phyloP scores from a whole-genome alignment of 2,113 vertebrate genomes.

The Salvelinus namaycush region DNA sequence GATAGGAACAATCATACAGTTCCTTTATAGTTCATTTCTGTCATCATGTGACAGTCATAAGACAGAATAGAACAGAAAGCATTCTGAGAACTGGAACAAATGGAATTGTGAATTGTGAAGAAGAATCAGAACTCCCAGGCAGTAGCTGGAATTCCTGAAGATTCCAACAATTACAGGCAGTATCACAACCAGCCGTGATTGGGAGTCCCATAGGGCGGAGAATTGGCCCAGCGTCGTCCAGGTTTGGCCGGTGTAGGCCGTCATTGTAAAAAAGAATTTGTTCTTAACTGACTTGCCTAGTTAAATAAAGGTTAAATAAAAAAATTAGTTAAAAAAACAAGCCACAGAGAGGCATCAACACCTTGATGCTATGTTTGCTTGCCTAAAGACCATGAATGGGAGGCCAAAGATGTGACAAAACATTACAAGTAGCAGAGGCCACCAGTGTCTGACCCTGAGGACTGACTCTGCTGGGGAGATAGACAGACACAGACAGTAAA shows the following conservation, averaged over 20 bases:
- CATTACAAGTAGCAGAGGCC: neutral
- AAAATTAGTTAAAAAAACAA: neutral
- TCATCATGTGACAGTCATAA: neutral
- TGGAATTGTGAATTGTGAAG: neutral
- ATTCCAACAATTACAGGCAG: neutral
- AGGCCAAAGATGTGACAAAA: neutral
- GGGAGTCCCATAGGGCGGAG: no score
- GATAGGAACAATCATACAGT: neutral
- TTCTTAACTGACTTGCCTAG: no score
- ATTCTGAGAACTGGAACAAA: neutral
- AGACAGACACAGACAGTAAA: neutral
- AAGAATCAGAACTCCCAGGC: neutral
- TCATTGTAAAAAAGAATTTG: no score
- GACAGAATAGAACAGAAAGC: conserved; percentile 2
- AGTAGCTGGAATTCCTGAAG: neutral
- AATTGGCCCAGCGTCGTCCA: no score
- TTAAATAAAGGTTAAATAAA: no score
- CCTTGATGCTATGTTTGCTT: conserved; percentile 1
- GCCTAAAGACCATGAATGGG: neutral
- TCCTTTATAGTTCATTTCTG: neutral
- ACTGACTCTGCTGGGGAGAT: neutral
- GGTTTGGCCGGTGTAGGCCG: no score
- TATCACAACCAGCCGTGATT: no score
- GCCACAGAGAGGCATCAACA: neutral
- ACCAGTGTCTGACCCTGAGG: neutral